Evolutionary conservation across 2,113 vertebrate genomes (phyloP).

Genomic region (Bufo bufo): DNA sequence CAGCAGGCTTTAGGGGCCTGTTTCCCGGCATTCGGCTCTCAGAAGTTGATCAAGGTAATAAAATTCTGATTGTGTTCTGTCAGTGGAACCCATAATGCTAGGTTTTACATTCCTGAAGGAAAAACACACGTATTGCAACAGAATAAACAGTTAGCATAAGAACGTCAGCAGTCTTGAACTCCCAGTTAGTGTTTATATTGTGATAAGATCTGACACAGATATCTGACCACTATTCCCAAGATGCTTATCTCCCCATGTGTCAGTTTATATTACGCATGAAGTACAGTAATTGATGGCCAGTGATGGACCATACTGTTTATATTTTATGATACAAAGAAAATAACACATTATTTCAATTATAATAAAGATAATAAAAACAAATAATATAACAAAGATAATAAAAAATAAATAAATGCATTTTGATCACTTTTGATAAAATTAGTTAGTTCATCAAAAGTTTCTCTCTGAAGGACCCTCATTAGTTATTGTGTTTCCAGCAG

Average conservation of each 20-base stretch:
- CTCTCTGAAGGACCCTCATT: no score
- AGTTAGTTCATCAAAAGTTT: no score
- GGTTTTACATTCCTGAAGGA: constrained; percentile 2
- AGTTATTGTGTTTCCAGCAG: no score
- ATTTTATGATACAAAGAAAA: neutral
- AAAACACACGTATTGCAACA: neutral
- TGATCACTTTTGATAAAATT: neutral
- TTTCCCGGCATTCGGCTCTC: no score
- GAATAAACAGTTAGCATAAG: constrained; percentile 12
- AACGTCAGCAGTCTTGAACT: neutral
- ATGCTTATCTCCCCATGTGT: constrained; percentile 15
- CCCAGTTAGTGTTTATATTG: constrained; percentile 18
- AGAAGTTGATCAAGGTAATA: neutral
- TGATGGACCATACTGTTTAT: neutral
- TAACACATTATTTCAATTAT: neutral
- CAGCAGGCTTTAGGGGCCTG: no score
- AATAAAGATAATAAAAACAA: neutral
- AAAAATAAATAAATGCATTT: neutral
- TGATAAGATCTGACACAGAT: constrained; percentile 18
- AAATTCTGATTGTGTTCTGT: neutral
- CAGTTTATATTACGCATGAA: constrained; percentile 8
- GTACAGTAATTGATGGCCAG: neutral
- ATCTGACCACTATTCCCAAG: neutral
- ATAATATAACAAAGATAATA: neutral
- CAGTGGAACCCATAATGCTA: neutral